Evolutionary conservation across 2,797 vertebrate species (phyloP), one percentile per base, ranked within the genome.

Genomic region (Danio choprae): DNA sequence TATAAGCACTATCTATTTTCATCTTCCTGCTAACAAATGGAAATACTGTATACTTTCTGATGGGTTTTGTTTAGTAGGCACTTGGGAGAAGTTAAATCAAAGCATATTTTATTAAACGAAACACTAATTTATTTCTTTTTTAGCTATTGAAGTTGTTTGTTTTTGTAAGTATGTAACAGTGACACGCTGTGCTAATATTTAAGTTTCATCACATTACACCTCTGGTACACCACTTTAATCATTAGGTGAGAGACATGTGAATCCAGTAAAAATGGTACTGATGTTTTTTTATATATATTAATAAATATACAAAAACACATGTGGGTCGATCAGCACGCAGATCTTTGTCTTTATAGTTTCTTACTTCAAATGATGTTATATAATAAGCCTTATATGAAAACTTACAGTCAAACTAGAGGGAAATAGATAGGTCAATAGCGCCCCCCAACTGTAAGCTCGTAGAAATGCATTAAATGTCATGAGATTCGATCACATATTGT

Each of bases 41-140:
- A 58, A 58, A 51, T 50, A 16, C 51, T 73, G 50, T 86, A 11
- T 71, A 77, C 38, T 62, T 1, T 48, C 18, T 48, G n/a, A 58
- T 29, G 29, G 43, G 12, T 56, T 69, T 68, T 62, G 50, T 71
- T 29, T 18, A n/a, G 55, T 84, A 65, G 8, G 12, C 15, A 18
- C 20, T 68, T 75, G 56, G 69, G 71, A 55, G 64, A 74, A 36
- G 18, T 71, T 68, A 84, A 76, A 51, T 13, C 53, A 56, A 50
- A 58, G 60, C 50, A 70, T 82, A 80, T 90, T 91, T 88, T 89
- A 51, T 91, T 87, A 70, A 71, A 84, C 73, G 75, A 86, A n/a
- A 0, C 11, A 9, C 77, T 79, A 44, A 83, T 74, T 60, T 85
- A 73, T 77, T 29, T n/a, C 29, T 58, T 90, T 86, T 87, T 82